phyloP scores from a whole-genome alignment of 2,888 invertebrate species.

The Mesorhabditis sp. region DNA sequence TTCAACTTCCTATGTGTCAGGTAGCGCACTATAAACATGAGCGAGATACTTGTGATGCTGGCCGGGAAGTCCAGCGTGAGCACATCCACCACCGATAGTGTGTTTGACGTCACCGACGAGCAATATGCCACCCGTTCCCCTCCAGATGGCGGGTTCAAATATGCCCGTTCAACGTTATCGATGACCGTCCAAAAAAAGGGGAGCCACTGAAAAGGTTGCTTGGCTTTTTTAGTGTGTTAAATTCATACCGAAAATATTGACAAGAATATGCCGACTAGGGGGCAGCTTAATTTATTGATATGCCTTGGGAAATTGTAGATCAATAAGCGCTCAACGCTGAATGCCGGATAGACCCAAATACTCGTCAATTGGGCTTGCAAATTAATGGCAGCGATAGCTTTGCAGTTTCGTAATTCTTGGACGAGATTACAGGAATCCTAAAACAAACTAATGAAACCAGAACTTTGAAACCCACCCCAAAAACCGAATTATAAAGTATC shows the following conservation, averaged over 20 bases:
- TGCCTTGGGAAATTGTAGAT: background rate
- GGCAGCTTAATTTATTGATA: background rate
- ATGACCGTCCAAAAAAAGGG: background rate
- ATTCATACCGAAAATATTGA: background rate
- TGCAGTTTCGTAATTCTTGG: background rate
- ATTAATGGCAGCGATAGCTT: background rate
- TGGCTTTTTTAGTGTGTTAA: background rate
- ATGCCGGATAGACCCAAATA: slow-evolving; percentile 5
- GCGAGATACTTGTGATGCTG: background rate
- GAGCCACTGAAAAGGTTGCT: background rate
- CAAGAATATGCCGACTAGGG: background rate
- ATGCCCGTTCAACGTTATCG: background rate
- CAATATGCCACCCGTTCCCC: background rate
- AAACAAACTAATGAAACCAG: background rate
- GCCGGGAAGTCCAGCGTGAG: background rate
- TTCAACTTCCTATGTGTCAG: background rate
- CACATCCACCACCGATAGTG: background rate
- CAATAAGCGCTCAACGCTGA: background rate
- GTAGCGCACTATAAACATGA: background rate
- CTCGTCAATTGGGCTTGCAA: background rate
- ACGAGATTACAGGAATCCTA: slow-evolving; percentile 5
- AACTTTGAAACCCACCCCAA: background rate
- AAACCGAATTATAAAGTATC: background rate
- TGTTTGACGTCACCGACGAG: background rate
- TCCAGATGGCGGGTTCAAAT: background rate